Evolutionary conservation across 2,888 invertebrate genomes (phyloP).

Genomic region (Timema cristinae): DNA sequence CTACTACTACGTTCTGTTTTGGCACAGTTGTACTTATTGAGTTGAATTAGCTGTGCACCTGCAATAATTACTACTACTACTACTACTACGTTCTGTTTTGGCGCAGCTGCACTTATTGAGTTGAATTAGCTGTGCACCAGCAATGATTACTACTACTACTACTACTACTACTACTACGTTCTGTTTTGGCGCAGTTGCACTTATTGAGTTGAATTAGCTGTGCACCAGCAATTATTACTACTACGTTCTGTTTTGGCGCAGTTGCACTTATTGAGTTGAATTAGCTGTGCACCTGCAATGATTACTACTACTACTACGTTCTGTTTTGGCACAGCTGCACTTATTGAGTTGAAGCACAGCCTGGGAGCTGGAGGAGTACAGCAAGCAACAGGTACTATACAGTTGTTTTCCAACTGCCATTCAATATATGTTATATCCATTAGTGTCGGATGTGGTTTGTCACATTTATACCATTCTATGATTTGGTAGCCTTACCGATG

Average conservation of each 20-base stretch:
- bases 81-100: not conserved
- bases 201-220: not conserved
- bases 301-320: not conserved
- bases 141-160: too few relatives aligned
- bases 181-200: not conserved
- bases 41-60: not conserved
- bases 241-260: not conserved
- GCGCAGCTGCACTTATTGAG: not conserved
- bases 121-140: not conserved
- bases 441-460: not conserved
- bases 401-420: not conserved
- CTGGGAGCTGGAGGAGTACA: not conserved
- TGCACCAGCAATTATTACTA: not conserved
- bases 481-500: not conserved
- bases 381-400: not conserved
- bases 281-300: not conserved
- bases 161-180: not conserved
- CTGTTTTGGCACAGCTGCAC: constrained; percentile 1
- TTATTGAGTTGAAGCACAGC: not conserved
- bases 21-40: not conserved
- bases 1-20: not conserved
- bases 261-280: not conserved
- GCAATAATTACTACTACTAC: not conserved
- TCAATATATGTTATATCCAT: not conserved
- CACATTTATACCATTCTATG: constrained; percentile 1